These are phyloP conservation scores for Drosophila sechellia DNA, from an alignment of 1,140 invertebrate genomes.

Conservation along the genomic window DNA sequence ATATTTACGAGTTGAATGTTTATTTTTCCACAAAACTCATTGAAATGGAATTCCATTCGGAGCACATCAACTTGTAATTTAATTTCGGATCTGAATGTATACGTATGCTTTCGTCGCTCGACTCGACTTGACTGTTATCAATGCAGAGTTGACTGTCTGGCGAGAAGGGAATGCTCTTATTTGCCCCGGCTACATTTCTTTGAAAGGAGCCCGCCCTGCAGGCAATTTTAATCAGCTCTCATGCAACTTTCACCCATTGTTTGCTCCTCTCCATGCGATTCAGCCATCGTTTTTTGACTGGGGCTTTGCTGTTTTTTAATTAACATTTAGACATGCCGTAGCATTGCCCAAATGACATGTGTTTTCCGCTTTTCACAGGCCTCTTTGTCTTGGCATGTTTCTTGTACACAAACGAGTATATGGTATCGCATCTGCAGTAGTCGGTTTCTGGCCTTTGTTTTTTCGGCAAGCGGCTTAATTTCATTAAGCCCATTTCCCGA, in stretches of 20 bases:
- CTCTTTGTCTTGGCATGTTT: slow-evolving; percentile 35
- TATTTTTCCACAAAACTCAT: slow-evolving; percentile 27
- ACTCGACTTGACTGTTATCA: slow-evolving; percentile 29
- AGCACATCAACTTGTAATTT: slow-evolving; percentile 44
- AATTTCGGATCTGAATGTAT: slow-evolving; percentile 34
- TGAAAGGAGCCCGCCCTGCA: background rate
- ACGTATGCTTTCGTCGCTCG: slow-evolving; percentile 29
- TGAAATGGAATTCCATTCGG: slow-evolving; percentile 44
- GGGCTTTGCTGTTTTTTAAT: slow-evolving; percentile 73
- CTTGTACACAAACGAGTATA: background rate
- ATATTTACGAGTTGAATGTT: slow-evolving; percentile 20
- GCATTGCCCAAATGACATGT: slow-evolving; percentile 73
- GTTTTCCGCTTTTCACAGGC: slow-evolving; percentile 33
- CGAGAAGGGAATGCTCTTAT: background rate
- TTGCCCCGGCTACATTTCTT: slow-evolving; percentile 10
- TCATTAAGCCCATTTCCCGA: slow-evolving; percentile 47
- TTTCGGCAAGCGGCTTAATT: slow-evolving; percentile 42
- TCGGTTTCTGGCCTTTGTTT: slow-evolving; percentile 16
- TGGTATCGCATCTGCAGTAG: slow-evolving; percentile 19
- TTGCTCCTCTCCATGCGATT: slow-evolving; percentile 20
- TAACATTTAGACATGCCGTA: slow-evolving; percentile 76
- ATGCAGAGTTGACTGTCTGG: slow-evolving; percentile 3
- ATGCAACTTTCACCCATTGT: slow-evolving; percentile 53
- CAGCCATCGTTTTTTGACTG: slow-evolving; percentile 29
- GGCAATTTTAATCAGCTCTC: slow-evolving; percentile 58